phyloP scores from a whole-genome alignment of 1,140 invertebrate genomes.

The Adoxophyes honmai region DNA sequence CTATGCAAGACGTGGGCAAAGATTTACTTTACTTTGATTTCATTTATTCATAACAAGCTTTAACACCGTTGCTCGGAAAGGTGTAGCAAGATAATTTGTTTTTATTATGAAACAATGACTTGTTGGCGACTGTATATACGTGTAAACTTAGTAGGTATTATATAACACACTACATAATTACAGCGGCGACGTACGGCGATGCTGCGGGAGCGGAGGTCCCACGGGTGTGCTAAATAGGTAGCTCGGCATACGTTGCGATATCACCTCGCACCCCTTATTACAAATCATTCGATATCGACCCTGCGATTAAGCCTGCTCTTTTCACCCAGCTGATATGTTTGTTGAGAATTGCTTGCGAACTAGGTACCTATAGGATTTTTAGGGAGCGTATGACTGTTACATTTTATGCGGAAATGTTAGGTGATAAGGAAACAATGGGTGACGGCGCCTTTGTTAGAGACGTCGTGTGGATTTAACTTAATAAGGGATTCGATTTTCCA shows the following conservation, averaged over 20 bases:
- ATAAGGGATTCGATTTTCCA: too few species aligned
- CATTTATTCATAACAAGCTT: constrained; percentile 1
- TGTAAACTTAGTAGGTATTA: neutral
- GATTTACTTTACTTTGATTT: neutral
- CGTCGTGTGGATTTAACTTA: too few species aligned
- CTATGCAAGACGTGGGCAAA: constrained; percentile 1
- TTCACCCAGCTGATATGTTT: neutral
- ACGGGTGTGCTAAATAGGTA: constrained; percentile 50
- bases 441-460: neutral
- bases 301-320: constrained; percentile 8
- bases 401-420: neutral
- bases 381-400: neutral
- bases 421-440: constrained; percentile 26
- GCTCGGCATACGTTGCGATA: constrained; percentile 42
- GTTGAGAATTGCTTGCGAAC: neutral
- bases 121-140: neutral
- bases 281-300: constrained; percentile 12
- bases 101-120: constrained; percentile 1
- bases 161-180: constrained; percentile 6
- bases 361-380: constrained; percentile 1
- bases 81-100: neutral
- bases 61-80: neutral
- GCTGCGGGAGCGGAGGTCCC: constrained; percentile 37
- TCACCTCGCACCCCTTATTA: constrained; percentile 27
- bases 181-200: constrained; percentile 18